phyloP scores from a whole-genome alignment of 2,888 invertebrate genomes.

The Nemoura dubitans region DNA sequence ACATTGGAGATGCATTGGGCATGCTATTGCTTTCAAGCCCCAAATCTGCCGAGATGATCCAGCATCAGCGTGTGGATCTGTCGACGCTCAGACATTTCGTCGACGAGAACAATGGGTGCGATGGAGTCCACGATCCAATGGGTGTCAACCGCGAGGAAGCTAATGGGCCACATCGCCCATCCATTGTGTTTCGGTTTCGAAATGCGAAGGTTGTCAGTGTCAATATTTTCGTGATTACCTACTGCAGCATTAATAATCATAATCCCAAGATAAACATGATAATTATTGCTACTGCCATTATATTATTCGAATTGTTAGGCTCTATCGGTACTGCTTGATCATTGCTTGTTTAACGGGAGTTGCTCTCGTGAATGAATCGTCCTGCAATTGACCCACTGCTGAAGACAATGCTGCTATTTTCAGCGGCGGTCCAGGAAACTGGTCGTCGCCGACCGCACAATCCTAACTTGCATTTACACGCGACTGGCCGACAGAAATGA shows the following conservation, averaged over 20 bases:
- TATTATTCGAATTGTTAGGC: neutral
- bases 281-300: neutral
- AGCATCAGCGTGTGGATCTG: no score
- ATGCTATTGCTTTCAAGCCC: no score
- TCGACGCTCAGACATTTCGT: neutral
- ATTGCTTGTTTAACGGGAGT: neutral
- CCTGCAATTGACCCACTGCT: neutral
- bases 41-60: no score
- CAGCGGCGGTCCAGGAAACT: neutral
- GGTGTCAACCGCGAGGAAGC: conserved; percentile 17
- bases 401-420: neutral
- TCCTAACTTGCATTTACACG: neutral
- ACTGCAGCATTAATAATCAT: neutral
- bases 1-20: no score
- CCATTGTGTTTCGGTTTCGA: conserved; percentile 17
- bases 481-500: neutral
- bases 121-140: neutral
- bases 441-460: neutral
- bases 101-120: neutral
- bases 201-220: conserved; percentile 18
- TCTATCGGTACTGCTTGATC: neutral
- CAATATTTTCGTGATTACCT: conserved; percentile 3
- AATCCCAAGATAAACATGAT: neutral
- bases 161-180: conserved; percentile 1
- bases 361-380: neutral